These are phyloP conservation scores for Geophilus truncorum DNA, from an alignment of 2,888 invertebrate genomes.

Conservation along the genomic window DNA sequence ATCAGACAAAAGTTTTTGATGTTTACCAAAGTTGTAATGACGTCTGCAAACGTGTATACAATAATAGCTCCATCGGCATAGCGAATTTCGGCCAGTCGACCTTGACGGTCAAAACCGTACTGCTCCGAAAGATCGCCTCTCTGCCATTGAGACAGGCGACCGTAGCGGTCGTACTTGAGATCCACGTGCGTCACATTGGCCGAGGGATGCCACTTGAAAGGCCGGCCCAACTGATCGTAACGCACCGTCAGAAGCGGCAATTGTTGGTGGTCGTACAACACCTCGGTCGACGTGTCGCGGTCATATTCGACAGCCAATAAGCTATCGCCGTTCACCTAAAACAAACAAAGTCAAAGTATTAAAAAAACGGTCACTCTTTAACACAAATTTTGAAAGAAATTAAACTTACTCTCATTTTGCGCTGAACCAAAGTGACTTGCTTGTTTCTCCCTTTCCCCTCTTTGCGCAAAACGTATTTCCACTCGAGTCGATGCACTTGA, in stretches of 20 bases:
- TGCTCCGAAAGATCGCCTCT: constrained; percentile 89
- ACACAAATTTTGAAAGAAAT: constrained; percentile 15
- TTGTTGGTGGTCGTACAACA: constrained; percentile 45
- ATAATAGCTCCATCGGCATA: constrained; percentile 86
- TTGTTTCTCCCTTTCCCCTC: constrained; percentile 55
- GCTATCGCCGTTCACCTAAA: constrained; percentile 79
- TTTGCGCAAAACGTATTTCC: constrained; percentile 85
- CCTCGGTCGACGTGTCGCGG: constrained; percentile 46
- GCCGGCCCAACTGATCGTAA: constrained; percentile 49
- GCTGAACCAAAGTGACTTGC: constrained; percentile 36
- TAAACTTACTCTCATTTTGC: constrained; percentile 36
- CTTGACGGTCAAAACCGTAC: constrained; percentile 84
- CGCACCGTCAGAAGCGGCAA: constrained; percentile 48
- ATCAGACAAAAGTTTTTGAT: not conserved
- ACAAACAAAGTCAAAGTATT: too few species aligned
- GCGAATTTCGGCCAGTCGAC: constrained; percentile 80
- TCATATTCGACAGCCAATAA: constrained; percentile 79
- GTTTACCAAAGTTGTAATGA: constrained; percentile 35
- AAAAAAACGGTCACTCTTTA: too few species aligned
- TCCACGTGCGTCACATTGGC: constrained; percentile 85
- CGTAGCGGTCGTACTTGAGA: constrained; percentile 85
- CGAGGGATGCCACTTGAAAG: constrained; percentile 43
- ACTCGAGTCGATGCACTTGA: constrained; percentile 86
- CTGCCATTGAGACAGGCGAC: constrained; percentile 80
- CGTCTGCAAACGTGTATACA: constrained; percentile 83